Conservation (phyloP, 2,797 vertebrate species). For the Steatocranus sp. region DNA sequence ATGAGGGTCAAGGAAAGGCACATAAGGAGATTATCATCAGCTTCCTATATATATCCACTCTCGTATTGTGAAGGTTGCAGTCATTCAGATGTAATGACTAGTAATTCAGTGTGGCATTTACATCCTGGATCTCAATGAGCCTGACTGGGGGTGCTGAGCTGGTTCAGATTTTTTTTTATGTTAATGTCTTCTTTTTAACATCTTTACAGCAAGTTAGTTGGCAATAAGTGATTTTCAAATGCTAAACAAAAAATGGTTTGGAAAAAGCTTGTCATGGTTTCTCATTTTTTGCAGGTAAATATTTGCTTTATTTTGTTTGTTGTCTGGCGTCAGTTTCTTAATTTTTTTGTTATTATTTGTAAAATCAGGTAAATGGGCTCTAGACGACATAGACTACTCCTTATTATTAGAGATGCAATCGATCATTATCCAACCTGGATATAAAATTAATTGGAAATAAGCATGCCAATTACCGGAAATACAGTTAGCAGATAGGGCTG, state of each 20-base stretch:
- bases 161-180: not conserved
- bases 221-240: not conserved
- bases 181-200: not conserved
- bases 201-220: not conserved
- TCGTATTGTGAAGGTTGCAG: not conserved
- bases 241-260: not conserved
- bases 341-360: not conserved
- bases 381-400: not conserved
- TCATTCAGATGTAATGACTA: not conserved
- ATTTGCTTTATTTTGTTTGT: not conserved
- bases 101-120: not conserved
- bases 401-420: not conserved
- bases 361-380: not conserved
- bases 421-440: not conserved
- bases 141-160: not conserved
- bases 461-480: not conserved
- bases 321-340: not conserved
- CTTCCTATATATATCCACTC: not conserved
- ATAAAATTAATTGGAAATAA: not conserved
- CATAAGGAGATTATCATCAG: not conserved
- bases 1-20: not conserved
- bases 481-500: not conserved
- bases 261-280: not conserved
- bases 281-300: not conserved
- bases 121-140: not conserved